These are phyloP conservation scores for Phodopus roborovskii DNA, from an alignment of 2,113 vertebrate species.

Conservation along the genomic window DNA sequence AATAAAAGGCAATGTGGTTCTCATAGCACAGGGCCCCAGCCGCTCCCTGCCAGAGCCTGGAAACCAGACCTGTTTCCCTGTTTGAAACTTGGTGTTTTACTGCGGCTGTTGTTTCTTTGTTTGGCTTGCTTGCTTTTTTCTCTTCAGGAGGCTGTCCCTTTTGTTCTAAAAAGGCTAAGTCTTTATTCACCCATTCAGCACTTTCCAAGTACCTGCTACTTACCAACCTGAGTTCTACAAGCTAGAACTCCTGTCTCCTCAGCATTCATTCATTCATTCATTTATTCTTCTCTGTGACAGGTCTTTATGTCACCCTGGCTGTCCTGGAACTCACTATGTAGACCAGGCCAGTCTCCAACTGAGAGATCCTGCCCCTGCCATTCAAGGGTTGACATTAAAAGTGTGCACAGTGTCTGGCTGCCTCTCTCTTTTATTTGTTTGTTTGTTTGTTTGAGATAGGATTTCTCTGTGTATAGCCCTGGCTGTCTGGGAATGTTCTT, in stretches of 20 bases:
- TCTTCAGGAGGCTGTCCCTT: neutral
- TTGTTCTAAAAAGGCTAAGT: neutral
- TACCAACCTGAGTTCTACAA: neutral
- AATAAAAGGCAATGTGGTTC: slow-evolving; percentile 63
- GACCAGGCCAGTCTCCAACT: neutral
- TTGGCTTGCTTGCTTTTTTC: neutral
- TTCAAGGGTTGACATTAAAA: neutral
- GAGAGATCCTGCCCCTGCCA: neutral
- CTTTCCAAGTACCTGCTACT: neutral
- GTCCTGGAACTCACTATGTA: neutral
- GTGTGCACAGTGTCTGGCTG: neutral
- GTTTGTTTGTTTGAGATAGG: neutral
- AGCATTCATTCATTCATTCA: neutral
- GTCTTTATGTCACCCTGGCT: neutral
- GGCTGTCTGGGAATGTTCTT: neutral
- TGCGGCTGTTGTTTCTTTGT: neutral
- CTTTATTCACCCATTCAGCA: neutral
- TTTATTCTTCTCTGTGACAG: too few relatives aligned
- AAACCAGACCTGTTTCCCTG: neutral
- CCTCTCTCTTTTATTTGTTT: neutral
- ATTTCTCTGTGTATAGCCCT: neutral
- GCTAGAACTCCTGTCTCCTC: neutral
- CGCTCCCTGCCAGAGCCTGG: slow-evolving; percentile 2
- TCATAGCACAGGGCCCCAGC: slow-evolving; percentile 49
- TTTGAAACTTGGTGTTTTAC: neutral